Percentiles rank a stretch among this genome's conserved stretches.
phyloP scores from a whole-genome alignment of 2,888 invertebrate genomes.

The Zygogramma bicolorata region DNA sequence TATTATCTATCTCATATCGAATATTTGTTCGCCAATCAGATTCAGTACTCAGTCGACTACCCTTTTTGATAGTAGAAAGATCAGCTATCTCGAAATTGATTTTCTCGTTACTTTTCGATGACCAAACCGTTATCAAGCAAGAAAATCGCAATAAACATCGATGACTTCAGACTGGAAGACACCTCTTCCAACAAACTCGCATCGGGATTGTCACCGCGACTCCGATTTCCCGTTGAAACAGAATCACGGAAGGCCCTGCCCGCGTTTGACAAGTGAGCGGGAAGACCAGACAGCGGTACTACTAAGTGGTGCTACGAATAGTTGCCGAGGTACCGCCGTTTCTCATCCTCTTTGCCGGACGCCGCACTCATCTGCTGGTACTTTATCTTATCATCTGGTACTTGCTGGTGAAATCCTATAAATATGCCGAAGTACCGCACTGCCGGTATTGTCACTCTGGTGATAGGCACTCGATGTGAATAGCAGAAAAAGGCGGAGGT shows the following conservation, averaged over 20 bases:
- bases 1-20: too few species aligned
- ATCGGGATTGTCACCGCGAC: background rate
- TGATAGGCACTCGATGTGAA: constrained; percentile 6
- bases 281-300: background rate
- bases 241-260: background rate
- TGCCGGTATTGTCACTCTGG: constrained; percentile 14
- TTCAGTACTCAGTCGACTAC: too few species aligned
- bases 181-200: background rate
- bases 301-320: constrained; percentile 9
- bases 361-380: constrained; percentile 24
- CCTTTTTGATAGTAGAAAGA: too few species aligned
- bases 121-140: background rate
- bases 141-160: background rate
- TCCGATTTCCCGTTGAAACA: background rate
- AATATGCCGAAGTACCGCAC: constrained; percentile 25
- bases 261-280: background rate
- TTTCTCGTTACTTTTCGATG: background rate
- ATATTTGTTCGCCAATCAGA: too few species aligned
- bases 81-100: too few species aligned
- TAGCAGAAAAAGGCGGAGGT: background rate
- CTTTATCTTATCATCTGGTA: constrained; percentile 33
- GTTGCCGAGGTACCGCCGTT: constrained; percentile 4
- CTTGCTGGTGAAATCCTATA: constrained; percentile 30
- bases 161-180: background rate
- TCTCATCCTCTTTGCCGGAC: constrained; percentile 5